Percentiles rank a stretch among this genome's conserved stretches.
phyloP scores from a whole-genome alignment of 2,888 invertebrate species.

The Nemotelus nigrinus region DNA sequence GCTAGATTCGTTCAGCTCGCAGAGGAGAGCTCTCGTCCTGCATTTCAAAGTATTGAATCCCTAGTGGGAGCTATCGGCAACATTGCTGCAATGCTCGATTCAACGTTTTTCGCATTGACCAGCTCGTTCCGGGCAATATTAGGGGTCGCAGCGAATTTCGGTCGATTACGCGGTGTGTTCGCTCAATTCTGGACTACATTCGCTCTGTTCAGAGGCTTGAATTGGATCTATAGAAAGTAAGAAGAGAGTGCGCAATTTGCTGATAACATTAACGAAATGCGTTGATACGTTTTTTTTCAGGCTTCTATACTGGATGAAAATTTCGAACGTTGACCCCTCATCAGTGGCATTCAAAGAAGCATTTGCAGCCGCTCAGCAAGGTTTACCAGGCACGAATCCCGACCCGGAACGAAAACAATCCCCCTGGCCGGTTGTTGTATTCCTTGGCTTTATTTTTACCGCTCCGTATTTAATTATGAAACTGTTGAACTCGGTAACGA shows the following conservation, averaged over 20 bases:
- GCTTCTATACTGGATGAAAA: conserved; percentile 60
- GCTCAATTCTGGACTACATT: conserved; percentile 89
- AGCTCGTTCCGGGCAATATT: conserved; percentile 95
- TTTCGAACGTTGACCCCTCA: conserved; percentile 63
- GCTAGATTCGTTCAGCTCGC: conserved; percentile 83
- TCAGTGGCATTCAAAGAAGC: conserved; percentile 65
- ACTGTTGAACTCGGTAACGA: conserved; percentile 72
- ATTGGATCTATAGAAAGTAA: conserved; percentile 80
- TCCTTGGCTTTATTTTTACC: conserved; percentile 87
- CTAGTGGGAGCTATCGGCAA: conserved; percentile 92
- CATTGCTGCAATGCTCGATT: conserved; percentile 95
- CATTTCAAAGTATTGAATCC: conserved; percentile 95
- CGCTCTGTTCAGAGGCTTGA: conserved; percentile 80
- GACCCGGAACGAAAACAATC: conserved; percentile 65
- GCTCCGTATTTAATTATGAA: conserved; percentile 93
- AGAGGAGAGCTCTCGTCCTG: conserved; percentile 89
- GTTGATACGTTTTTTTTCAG: conserved; percentile 52
- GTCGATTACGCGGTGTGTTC: conserved; percentile 82
- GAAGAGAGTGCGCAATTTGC: conserved; percentile 30
- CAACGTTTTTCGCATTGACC: conserved; percentile 94
- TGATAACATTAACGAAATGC: no score
- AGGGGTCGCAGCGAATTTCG: conserved; percentile 95
- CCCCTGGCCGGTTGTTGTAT: conserved; percentile 89
- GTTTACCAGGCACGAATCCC: conserved; percentile 56
- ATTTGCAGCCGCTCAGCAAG: conserved; percentile 62